Base-by-base conservation (phyloP, 2,797 vertebrate genomes). In the Setipinna tenuifilis region DNA sequence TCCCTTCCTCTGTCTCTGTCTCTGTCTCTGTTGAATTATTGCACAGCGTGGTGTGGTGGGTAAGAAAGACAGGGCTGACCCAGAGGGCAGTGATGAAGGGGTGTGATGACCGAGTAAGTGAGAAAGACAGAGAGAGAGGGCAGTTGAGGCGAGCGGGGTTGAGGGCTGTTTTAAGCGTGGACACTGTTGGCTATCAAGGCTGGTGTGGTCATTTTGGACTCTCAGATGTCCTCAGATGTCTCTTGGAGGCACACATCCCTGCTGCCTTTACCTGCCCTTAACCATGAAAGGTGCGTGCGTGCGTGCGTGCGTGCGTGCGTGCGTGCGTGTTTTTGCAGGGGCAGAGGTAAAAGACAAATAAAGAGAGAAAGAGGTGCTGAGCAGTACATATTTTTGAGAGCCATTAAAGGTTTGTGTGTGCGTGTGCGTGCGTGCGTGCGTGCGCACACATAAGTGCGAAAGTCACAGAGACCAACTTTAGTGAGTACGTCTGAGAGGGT, bases 31-130 rank as follows among this genome's bases (percentile, higher is more conserved):
- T 61, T 61, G 6, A 84, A 75, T 78, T 41, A 78, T 78, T 41
- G 31, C 71, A 35, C 17, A 44, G 31, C 41, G 21, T 50, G 82
- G 44, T 68, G 82, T 50, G 35, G 11, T 25, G 62, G 31, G 23
- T 57, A n/a, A 82, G 85, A 25, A 59, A 11, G 1, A n/a, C 17
- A 82, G 48, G 31, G 65, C 83, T 48, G n/a, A 41, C 71, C 71
- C 71, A 2, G 16, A 7, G 65, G 31, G 31, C 31, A 78, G 31
- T 41, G 71, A 78, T 44, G 71, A 78, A 44, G 19, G 71, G 44
- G 71, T 5, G 71, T 21, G 71, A 75, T 28, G 68, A 75, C 17
- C 11, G 65, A 31, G 9, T 0, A 28, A 71, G 28, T 14, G 65
- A 71, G 28, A 1, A n/a, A 25, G 58, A 62, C 21, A 62, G 61